Percentiles rank a stretch among this genome's conserved stretches.
phyloP scores from a whole-genome alignment of 2,888 invertebrate genomes.

The Drosophila barbarae region DNA sequence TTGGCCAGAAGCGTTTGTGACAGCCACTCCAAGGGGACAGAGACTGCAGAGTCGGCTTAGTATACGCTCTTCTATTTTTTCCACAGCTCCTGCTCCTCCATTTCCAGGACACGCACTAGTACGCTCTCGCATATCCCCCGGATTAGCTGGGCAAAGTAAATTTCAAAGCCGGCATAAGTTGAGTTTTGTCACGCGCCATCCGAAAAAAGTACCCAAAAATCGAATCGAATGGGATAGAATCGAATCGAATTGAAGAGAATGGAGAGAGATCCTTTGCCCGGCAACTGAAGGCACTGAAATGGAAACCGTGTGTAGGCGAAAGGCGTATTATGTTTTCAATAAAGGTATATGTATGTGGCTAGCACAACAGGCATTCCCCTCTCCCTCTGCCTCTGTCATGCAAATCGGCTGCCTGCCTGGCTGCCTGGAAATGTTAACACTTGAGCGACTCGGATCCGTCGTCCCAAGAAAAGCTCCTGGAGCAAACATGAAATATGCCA shows the following conservation, averaged over 20 bases:
- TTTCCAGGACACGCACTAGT: conserved; percentile 17
- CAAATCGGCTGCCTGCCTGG: conserved; percentile 51
- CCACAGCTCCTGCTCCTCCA: conserved; percentile 1
- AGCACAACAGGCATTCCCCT: conserved; percentile 8
- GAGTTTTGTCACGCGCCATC: conserved; percentile 66
- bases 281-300: conserved; percentile 39
- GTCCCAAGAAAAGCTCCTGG: conserved; percentile 40
- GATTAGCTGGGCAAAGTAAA: conserved; percentile 61
- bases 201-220: conserved; percentile 25
- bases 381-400: conserved; percentile 44
- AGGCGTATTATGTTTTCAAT: conserved; percentile 69
- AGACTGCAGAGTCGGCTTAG: conserved; percentile 55
- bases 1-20: conserved; percentile 48
- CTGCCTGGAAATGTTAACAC: conserved; percentile 69
- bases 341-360: conserved; percentile 53
- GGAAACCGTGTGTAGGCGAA: conserved; percentile 43
- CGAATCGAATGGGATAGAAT: conserved; percentile 32
- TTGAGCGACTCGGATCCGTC: conserved; percentile 60
- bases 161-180: conserved; percentile 62
- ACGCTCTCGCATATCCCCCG: conserved; percentile 11
- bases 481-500: conserved; percentile 73
- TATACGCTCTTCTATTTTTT: conserved; percentile 14
- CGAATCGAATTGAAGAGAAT: conserved; percentile 34
- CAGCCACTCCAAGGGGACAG: conserved; percentile 57
- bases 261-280: conserved; percentile 14